Base-by-base conservation (phyloP, 1,140 invertebrate genomes). In the Lepidostoma basale region DNA sequence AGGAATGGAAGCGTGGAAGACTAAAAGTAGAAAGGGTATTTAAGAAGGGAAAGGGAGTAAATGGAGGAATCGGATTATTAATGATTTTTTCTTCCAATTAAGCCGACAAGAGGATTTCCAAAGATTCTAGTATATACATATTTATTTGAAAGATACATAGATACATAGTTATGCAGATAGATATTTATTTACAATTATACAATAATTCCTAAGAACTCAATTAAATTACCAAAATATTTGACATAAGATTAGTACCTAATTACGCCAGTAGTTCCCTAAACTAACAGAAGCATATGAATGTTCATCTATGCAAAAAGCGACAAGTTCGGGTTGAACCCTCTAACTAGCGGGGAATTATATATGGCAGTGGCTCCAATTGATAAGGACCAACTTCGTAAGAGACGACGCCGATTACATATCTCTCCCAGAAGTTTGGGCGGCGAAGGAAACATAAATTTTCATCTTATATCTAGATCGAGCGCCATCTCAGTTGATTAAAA, bases 371-470 rank as follows among this genome's bases (percentile, higher is more conserved):
- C 39, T 40, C 39, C 14, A 40, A 40, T 40, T 40, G 39, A 40
- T 40, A 40, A 40, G 39, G 39, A 18, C n/a, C 18, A 40, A 40
- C 39, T 40, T 40, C n/a, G 39, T 18, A 40, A 18, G 14, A 1
- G 39, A 18, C 14, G 39, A 40, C 18, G 39, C 39, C 14, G 39
- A 40, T 40, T 40, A 40, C 14, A 14, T 40, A 40, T 16, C 39
- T 18, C 39, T n/a, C 14, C n/a, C 1, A 18, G 18, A 40, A 40
- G n/a, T 40, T 40, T 40, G 33, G 39, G 39, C 39, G n/a, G 39
- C 39, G 39, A 40, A 40, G 39, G 39, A 40, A 40, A 18, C 39
- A 40, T 40, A 40, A 40, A 40, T 40, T 40, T 40, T 40, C 39
- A 40, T 40, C 18, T 40, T 18, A 40, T 40, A 40, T 40, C 39